These are phyloP conservation scores for Polymixis lichenea DNA, from an alignment of 2,888 invertebrate genomes.

Conservation along the genomic window DNA sequence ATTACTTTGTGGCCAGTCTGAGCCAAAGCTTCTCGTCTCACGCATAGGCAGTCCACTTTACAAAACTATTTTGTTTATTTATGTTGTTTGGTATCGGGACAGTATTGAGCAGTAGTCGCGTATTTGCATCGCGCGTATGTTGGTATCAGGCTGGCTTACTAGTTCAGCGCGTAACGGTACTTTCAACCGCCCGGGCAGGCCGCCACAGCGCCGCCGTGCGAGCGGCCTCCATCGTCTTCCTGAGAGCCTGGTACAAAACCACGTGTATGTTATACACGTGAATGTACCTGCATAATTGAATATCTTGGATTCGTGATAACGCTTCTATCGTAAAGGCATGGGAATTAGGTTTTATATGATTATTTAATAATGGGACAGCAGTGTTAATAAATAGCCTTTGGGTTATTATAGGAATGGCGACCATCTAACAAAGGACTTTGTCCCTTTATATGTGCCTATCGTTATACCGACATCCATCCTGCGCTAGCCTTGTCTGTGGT, in stretches of 20 bases:
- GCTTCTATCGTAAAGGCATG: background rate
- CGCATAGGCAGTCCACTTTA: background rate
- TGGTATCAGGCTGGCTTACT: constrained; percentile 5
- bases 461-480: no score
- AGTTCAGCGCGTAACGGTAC: constrained; percentile 11
- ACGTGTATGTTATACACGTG: background rate
- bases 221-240: background rate
- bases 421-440: background rate
- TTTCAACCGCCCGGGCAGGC: background rate
- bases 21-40: background rate
- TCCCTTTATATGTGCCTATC: background rate
- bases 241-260: constrained; percentile 6
- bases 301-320: constrained; percentile 11
- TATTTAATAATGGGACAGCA: background rate
- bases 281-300: constrained; percentile 14
- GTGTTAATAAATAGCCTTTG: background rate
- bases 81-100: background rate
- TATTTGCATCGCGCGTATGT: background rate
- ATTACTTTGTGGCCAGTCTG: background rate
- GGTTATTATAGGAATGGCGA: background rate
- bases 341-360: background rate
- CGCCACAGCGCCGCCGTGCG: background rate
- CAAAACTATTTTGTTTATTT: background rate
- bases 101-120: background rate
- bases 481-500: background rate